Percentiles rank a stretch among this genome's conserved stretches.
Conservation (phyloP, 2,888 invertebrate species). For the Leucania comma region DNA sequence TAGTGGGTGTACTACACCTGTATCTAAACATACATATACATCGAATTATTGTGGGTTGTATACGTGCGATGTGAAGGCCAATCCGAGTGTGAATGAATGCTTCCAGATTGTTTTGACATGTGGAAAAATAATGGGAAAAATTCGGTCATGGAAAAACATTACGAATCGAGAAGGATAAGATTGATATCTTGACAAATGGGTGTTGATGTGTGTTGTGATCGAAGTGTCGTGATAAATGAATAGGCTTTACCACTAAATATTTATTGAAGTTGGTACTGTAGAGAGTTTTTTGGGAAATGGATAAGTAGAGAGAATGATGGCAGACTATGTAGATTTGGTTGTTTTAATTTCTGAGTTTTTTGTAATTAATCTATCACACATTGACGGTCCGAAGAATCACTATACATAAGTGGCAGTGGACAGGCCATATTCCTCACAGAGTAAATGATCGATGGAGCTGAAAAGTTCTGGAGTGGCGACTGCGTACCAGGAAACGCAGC, state of each 20-base stretch:
- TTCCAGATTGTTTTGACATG: conserved; percentile 34
- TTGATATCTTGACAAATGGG: conserved; percentile 8
- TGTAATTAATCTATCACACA: too few relatives aligned
- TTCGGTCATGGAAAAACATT: conserved; percentile 3
- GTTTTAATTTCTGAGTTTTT: too few relatives aligned
- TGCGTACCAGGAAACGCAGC: too few relatives aligned
- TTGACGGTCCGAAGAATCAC: too few relatives aligned
- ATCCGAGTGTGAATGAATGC: conserved; percentile 33
- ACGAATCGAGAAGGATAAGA: neutral
- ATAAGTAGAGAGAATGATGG: too few relatives aligned
- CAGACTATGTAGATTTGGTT: too few relatives aligned
- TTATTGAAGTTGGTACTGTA: neutral
- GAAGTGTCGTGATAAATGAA: neutral
- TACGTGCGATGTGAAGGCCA: conserved; percentile 37
- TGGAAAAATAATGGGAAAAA: conserved; percentile 25
- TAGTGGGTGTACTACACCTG: conserved; percentile 1
- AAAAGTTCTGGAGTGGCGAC: too few relatives aligned
- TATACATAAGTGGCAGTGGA: too few relatives aligned
- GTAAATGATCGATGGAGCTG: too few relatives aligned
- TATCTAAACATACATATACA: neutral
- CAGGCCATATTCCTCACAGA: too few relatives aligned
- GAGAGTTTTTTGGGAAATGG: neutral
- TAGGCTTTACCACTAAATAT: neutral
- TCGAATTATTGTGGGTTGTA: conserved; percentile 19
- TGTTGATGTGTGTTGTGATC: conserved; percentile 10